phyloP scores from a whole-genome alignment of 2,797 vertebrate genomes.

The Bradypodion ventrale region DNA sequence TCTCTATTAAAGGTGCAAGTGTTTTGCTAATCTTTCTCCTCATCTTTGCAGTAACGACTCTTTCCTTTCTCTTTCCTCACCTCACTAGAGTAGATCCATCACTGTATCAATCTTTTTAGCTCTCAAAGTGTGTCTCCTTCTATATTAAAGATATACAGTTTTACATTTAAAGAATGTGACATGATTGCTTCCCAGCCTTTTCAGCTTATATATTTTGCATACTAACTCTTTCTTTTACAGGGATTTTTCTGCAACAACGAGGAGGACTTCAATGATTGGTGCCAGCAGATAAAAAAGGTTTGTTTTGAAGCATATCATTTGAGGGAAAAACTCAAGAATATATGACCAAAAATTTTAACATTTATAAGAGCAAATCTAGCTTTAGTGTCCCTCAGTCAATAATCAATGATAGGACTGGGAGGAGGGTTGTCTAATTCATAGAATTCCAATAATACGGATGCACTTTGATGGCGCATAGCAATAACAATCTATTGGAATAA shows the following conservation, averaged over 20 bases:
- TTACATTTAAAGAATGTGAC: not conserved
- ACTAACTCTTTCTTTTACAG: constrained; percentile 68
- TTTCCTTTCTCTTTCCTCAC: not conserved
- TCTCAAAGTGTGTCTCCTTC: not conserved
- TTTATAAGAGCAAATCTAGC: not conserved
- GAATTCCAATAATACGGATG: no score
- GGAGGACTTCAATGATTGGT: constrained; percentile 96
- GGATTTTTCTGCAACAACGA: constrained; percentile 97
- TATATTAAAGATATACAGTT: not conserved
- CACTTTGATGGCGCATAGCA: no score
- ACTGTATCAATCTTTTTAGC: not conserved
- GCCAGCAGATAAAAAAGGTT: constrained; percentile 92
- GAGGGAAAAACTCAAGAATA: not conserved
- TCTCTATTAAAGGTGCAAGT: not conserved
- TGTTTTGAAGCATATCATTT: constrained; percentile 34
- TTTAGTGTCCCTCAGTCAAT: no score
- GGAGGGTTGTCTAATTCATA: no score
- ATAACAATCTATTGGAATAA: no score
- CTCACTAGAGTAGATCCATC: not conserved
- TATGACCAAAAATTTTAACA: constrained; percentile 8
- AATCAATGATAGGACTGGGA: no score
- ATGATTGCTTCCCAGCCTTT: not conserved
- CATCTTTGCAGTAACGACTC: no score
- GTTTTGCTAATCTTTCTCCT: not conserved
- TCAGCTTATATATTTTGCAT: not conserved